These are phyloP conservation scores for Athrips mouffetella DNA, from an alignment of 2,888 invertebrate genomes.

Conservation along the genomic window DNA sequence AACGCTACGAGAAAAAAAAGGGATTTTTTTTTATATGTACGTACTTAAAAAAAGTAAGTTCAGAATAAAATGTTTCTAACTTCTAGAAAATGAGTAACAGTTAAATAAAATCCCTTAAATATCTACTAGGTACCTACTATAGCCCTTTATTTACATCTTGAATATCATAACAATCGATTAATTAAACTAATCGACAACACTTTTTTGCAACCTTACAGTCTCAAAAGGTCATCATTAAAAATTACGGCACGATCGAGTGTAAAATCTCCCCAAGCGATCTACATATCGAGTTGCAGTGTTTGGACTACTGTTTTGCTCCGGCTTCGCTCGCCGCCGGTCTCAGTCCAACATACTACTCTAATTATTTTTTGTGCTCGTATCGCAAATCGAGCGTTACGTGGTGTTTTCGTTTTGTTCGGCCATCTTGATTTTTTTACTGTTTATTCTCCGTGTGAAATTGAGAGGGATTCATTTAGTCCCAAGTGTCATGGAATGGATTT, in stretches of 20 bases:
- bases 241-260: conserved; percentile 37
- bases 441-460: conserved; percentile 43
- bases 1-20: no score
- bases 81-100: no score
- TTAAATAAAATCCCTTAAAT: no score
- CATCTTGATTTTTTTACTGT: conserved; percentile 33
- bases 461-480: conserved; percentile 51
- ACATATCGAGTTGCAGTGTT: conserved; percentile 60
- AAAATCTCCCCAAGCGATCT: conserved; percentile 50
- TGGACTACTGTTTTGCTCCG: conserved; percentile 60
- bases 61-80: no score
- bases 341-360: conserved; percentile 27
- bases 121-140: no score
- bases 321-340: conserved; percentile 39
- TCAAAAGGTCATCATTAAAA: conserved; percentile 6
- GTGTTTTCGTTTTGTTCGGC: conserved; percentile 36
- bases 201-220: no score
- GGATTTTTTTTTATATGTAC: no score
- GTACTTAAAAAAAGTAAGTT: no score
- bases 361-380: conserved; percentile 37
- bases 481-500: conserved; percentile 21
- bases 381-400: conserved; percentile 55
- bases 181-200: no score
- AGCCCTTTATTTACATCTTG: no score
- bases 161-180: neutral